Evolutionary conservation across 2,888 invertebrate species (phyloP).

Genomic region (Pammene aurita): DNA sequence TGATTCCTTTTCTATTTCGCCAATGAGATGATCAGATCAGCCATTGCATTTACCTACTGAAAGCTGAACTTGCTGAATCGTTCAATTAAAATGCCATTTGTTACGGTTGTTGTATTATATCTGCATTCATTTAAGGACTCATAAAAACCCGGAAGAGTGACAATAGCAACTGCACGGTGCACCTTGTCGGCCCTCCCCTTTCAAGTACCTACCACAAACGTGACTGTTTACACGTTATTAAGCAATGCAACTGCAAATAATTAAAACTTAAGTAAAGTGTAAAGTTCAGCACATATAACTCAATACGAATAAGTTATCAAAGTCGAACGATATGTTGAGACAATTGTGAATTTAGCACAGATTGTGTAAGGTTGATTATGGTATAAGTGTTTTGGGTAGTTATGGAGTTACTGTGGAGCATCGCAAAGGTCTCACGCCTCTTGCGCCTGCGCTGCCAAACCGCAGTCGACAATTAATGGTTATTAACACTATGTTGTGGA

Average conservation of each 20-base stretch:
- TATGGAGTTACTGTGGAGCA: neutral
- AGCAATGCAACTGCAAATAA: conserved; percentile 18
- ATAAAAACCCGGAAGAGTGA: neutral
- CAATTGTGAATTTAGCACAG: neutral
- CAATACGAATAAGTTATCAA: neutral
- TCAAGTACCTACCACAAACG: conserved; percentile 4
- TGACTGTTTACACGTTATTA: conserved; percentile 12
- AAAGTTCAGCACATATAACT: conserved; percentile 17
- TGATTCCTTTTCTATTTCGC: too few species aligned
- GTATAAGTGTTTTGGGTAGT: neutral
- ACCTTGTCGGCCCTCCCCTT: conserved; percentile 12
- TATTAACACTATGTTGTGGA: conserved; percentile 1
- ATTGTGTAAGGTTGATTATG: neutral
- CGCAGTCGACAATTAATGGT: conserved; percentile 16
- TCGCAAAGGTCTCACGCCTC: conserved; percentile 16
- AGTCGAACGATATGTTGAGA: neutral
- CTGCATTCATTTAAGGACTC: too few species aligned
- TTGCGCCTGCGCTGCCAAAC: conserved; percentile 7
- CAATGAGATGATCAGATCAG: too few species aligned
- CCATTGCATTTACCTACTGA: too few species aligned
- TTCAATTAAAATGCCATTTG: too few species aligned
- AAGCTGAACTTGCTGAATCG: neutral
- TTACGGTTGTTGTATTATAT: too few species aligned
- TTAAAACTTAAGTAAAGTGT: conserved; percentile 10
- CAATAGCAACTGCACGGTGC: neutral